Evolutionary conservation across 1,140 invertebrate genomes (phyloP).

Genomic region (Saccostrea glomerata): DNA sequence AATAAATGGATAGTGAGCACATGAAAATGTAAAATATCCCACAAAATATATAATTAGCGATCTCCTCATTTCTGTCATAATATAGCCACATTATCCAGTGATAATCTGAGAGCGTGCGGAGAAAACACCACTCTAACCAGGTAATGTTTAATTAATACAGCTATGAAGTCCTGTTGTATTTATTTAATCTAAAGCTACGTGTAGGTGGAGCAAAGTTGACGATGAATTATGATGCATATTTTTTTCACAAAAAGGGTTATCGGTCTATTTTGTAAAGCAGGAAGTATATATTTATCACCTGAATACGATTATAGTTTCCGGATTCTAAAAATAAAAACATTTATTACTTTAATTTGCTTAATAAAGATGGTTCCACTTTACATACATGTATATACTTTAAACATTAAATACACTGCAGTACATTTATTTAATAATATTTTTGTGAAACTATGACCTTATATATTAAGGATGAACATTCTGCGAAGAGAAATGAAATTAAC

Average conservation of each 20-base stretch:
- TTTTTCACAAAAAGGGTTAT: not conserved
- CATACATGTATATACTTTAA: no score
- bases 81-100: not conserved
- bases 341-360: no score
- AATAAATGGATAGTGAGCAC: not conserved
- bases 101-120: not conserved
- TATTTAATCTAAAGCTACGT: conserved; percentile 9
- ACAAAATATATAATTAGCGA: not conserved
- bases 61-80: conserved; percentile 19
- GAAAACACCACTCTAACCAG: not conserved
- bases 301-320: no score
- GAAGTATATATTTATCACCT: no score
- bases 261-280: not conserved
- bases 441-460: no score
- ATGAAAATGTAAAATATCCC: not conserved
- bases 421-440: no score
- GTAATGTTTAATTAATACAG: conserved; percentile 6
- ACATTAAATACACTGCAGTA: no score
- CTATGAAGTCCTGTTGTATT: not conserved
- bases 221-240: conserved; percentile 22
- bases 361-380: no score
- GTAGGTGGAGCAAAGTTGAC: conserved; percentile 18
- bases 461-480: no score
- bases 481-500: no score
- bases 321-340: no score